Percentiles rank a stretch among this genome's conserved stretches.
phyloP scores from a whole-genome alignment of 1,140 invertebrate species.

The Apis cerana region DNA sequence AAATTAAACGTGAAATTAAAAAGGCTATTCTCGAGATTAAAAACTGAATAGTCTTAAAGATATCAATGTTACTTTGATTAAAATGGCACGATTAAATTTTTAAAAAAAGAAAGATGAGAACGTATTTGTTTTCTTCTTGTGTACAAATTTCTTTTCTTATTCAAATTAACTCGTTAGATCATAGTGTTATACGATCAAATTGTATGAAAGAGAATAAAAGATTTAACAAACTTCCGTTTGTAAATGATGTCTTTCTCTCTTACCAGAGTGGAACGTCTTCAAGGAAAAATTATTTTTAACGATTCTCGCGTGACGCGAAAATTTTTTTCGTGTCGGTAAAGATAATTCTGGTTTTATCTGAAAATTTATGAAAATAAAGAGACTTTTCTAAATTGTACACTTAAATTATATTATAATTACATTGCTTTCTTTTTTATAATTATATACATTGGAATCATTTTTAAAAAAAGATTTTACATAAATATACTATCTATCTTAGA shows the following conservation, averaged over 20 bases:
- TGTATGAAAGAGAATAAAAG: neutral
- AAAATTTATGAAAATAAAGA: too few relatives aligned
- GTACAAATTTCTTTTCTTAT: constrained; percentile 1
- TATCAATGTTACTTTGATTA: neutral
- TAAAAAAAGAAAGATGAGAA: neutral
- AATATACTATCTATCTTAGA: too few relatives aligned
- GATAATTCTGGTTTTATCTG: too few relatives aligned
- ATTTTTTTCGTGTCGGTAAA: too few relatives aligned
- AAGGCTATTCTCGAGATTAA: too few relatives aligned
- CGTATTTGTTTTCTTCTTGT: neutral
- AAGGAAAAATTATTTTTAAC: neutral
- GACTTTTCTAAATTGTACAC: neutral
- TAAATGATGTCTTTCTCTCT: constrained; percentile 8
- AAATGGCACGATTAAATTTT: neutral
- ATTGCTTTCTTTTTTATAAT: too few relatives aligned
- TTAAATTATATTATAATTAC: too few relatives aligned
- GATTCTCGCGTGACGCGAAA: neutral
- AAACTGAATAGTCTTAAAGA: neutral
- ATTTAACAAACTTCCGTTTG: constrained; percentile 1
- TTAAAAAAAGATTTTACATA: too few relatives aligned
- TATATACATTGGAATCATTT: too few relatives aligned
- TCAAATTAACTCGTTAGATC: constrained; percentile 30
- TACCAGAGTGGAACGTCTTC: neutral
- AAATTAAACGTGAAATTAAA: neutral
- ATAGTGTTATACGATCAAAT: neutral